Base-by-base conservation (phyloP, 1,140 invertebrate genomes). In the Zeugodacus cucurbitae region DNA sequence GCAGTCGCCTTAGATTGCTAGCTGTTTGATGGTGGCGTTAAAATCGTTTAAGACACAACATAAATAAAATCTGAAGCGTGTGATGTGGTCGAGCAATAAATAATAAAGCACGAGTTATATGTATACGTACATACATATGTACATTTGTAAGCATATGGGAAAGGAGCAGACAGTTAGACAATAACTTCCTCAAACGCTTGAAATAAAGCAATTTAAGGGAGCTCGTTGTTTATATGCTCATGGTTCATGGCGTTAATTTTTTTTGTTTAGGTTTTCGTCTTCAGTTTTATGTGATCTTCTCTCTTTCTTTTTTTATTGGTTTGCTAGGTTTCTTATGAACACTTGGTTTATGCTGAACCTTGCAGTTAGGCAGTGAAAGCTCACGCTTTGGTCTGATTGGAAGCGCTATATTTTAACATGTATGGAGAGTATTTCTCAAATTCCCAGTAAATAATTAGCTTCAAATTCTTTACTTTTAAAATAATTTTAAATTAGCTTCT, bases 31-130 rank as follows among this genome's bases (percentile, higher is more conserved):
- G 74, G 41, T 48, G 74, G 74, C 74, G 74, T 82, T 82, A 44
- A 82, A 82, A 82, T 82, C 20, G 41, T 48, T 82, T 82, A 82
- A 82, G 37, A 82, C n/a, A 62, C 74, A 82, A 82, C 41, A 82
- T 44, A 82, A 82, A 82, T 82, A 82, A 82, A 54, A 82, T 82
- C 74, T 48, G 74, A 54, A 82, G 74, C 74, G 37, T 82, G 74
- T 82, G 74, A 82, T 82, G 74, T 82, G 74, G 74, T 82, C 41
- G 41, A 44, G 74, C 34, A 82, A 82, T 82, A 82, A 82, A 82
- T 82, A 82, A 82, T 82, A 82, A 48, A 82, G 41, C 41, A 82
- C 37, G 41, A 54, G n/a, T 48, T 82, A 26, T 17, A 54, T 70
- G 67, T 20, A 70, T 70, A 20, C 34, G 37, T 82, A 34, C 34